Evolutionary conservation across 1,140 invertebrate species (phyloP), one percentile per base, ranked within the genome.

Genomic region (Aradophagus sp.): DNA sequence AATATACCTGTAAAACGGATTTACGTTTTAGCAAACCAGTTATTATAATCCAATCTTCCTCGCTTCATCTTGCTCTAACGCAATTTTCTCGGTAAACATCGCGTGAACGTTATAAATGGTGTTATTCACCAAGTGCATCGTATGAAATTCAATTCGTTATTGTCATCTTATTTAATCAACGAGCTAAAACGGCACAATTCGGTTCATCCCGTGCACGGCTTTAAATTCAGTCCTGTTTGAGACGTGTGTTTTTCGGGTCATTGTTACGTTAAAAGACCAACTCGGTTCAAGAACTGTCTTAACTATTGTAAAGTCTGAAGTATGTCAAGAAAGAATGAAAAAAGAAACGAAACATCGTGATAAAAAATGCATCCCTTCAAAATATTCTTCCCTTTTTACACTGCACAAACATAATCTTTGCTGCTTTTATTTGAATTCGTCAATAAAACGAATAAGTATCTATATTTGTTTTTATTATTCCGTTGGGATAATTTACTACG

Each of bases 241-340:
- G 32, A 55, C 50, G 48, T 35, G 41, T 45, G 53, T 58, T 67
- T 44, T 44, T 2, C 2, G 27, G 10, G 35, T 26, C 32, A 47
- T 47, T 59, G 53, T 53, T 59, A 59, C 53, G 47, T 32, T 53
- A 59, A 68, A 59, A 59, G 65, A 59, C 27, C 55, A 59, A 68
- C 65, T 59, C 41, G 38, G 16, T 53, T 55, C 27, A 55, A 59
- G 55, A 59, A 39, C 19, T 44, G 47, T 36, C 29, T 59, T 59
- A 53, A 59, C 65, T 38, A 59, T 68, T 68, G 65, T 59, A 13
- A 47, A 59, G 47, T 68, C 31, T 68, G 55, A 59, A 68, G 55
- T 68, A 53, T 68, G 53, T 59, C 55, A 68, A 59, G 65, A 58
- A 45, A 59, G 55, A 59, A 68, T 59, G 63, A 26, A 50, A 47